phyloP scores from a whole-genome alignment of 2,797 vertebrate genomes.

The Triplophysa bombifrons region DNA sequence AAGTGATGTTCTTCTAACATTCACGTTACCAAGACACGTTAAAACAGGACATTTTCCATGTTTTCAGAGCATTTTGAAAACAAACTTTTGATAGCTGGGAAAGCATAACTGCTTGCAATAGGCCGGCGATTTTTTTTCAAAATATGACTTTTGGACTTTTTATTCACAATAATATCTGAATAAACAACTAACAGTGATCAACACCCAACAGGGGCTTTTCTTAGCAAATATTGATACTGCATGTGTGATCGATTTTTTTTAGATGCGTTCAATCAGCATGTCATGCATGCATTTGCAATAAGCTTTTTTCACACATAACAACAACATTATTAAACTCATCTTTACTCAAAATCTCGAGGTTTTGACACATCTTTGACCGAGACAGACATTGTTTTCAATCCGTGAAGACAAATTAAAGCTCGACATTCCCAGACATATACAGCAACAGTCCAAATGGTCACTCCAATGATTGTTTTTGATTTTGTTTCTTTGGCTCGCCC shows the following conservation, averaged over 20 bases:
- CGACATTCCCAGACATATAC: slow-evolving; percentile 60
- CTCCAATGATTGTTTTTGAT: slow-evolving; percentile 57
- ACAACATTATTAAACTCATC: not conserved
- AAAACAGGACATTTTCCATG: no score
- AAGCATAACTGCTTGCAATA: not conserved
- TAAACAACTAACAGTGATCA: no score
- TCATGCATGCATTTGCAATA: not conserved
- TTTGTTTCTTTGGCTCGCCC: slow-evolving; percentile 57
- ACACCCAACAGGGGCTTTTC: not conserved
- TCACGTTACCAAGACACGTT: no score
- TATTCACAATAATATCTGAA: no score
- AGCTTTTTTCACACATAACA: not conserved
- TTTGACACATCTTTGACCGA: not conserved
- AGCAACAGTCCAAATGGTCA: slow-evolving; percentile 57
- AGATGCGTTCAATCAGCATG: not conserved
- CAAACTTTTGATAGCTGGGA: no score
- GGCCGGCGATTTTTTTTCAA: not conserved
- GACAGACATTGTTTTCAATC: slow-evolving; percentile 8
- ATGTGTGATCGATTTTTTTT: not conserved
- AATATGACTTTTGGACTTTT: no score
- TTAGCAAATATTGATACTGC: not conserved
- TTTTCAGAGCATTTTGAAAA: no score
- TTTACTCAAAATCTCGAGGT: not conserved
- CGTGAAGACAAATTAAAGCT: slow-evolving; percentile 19
- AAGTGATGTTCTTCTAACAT: no score